Conservation (phyloP, 2,113 vertebrate genomes). For the Alosa alosa region DNA sequence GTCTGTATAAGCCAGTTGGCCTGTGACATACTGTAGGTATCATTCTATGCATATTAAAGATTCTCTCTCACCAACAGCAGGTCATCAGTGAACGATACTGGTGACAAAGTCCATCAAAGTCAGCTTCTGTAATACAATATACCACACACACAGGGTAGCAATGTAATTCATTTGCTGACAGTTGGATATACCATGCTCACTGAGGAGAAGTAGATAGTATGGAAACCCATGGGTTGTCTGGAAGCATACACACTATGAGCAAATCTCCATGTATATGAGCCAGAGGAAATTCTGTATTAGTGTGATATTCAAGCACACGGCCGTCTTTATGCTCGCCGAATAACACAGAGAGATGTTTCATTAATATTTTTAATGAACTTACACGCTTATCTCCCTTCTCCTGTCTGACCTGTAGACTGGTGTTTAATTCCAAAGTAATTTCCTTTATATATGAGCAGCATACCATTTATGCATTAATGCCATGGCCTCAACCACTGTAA, state of each 20-base stretch:
- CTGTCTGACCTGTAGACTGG: slow-evolving; percentile 66
- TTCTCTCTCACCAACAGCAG: neutral
- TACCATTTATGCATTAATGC: slow-evolving; percentile 67
- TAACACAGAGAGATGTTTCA: slow-evolving; percentile 59
- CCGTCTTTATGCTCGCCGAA: neutral
- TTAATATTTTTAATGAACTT: slow-evolving; percentile 77
- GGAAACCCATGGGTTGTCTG: neutral
- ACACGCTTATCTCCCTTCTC: slow-evolving; percentile 64
- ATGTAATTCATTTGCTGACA: neutral
- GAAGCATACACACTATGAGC: neutral
- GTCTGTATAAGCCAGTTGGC: neutral
- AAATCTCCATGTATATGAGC: neutral
- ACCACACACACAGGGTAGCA: neutral
- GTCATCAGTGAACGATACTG: neutral
- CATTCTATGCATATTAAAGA: neutral
- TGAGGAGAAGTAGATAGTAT: neutral
- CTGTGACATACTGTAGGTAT: neutral
- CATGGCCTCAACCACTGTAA: slow-evolving; percentile 62
- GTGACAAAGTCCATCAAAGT: neutral
- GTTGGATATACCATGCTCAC: neutral
- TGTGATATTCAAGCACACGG: neutral
- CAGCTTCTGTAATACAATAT: neutral
- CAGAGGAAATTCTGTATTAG: neutral
- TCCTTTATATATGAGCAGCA: slow-evolving; percentile 66
- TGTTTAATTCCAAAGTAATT: slow-evolving; percentile 76